Evolutionary conservation across 2,113 vertebrate species (phyloP).

Genomic region (Mugil cephalus): DNA sequence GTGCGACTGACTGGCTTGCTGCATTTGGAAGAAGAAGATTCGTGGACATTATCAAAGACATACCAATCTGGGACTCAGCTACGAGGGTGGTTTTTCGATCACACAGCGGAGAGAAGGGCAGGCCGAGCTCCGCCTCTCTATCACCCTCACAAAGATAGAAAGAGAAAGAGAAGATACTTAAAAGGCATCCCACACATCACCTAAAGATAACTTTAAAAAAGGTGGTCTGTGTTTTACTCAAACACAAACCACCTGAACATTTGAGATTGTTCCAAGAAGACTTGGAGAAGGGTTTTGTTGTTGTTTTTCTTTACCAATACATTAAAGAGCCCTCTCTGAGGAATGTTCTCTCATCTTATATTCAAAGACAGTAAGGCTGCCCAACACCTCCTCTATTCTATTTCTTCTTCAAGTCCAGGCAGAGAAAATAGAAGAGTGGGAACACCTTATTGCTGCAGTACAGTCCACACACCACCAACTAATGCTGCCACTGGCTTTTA

Average conservation of each 20-base stretch:
- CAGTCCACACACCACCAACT: background rate
- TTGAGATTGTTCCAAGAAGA: no score
- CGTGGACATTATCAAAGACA: constrained; percentile 14
- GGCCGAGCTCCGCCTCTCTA: constrained; percentile 90
- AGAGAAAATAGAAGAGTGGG: background rate
- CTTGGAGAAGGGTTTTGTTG: no score
- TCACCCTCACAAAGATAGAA: constrained; percentile 86
- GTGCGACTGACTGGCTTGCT: background rate
- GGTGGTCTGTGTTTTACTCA: constrained; percentile 40
- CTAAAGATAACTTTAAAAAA: constrained; percentile 56
- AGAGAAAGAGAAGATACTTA: constrained; percentile 67
- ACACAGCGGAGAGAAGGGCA: constrained; percentile 92
- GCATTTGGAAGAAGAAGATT: background rate
- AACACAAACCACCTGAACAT: constrained; percentile 16
- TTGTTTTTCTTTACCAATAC: constrained; percentile 8
- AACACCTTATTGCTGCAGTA: background rate
- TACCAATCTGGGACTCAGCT: constrained; percentile 94
- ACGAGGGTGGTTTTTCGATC: constrained; percentile 91
- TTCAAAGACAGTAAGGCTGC: background rate
- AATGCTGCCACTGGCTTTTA: background rate
- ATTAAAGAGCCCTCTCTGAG: constrained; percentile 3
- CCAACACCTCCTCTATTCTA: constrained; percentile 16
- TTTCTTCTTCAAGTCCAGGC: constrained; percentile 14
- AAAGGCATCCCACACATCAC: constrained; percentile 62
- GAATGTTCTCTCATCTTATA: background rate